Conservation (phyloP, 2,797 vertebrate genomes). For the Natrix natrix region DNA sequence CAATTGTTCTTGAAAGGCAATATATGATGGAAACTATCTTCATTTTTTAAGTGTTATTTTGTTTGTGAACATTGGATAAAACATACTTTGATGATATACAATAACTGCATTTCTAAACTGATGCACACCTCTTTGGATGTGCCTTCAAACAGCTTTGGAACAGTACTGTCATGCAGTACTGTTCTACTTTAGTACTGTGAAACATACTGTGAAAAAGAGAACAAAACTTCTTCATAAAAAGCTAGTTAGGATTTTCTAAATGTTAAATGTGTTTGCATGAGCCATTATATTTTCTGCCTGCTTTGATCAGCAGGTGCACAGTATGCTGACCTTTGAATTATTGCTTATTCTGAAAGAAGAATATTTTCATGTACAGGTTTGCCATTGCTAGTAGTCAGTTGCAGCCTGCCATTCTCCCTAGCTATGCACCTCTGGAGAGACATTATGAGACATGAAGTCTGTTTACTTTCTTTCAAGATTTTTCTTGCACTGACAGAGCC, state of each 20-base stretch:
- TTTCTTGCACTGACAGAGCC: constrained; percentile 45
- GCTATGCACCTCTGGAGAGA: constrained; percentile 44
- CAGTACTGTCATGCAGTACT: background rate
- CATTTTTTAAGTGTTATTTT: constrained; percentile 13
- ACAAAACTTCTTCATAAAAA: background rate
- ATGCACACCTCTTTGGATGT: background rate
- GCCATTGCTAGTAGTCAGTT: constrained; percentile 41
- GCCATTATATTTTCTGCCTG: constrained; percentile 19
- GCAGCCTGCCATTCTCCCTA: constrained; percentile 46
- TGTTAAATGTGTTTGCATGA: background rate
- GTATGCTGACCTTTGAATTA: constrained; percentile 28
- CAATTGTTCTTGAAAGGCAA: background rate
- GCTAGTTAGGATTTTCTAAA: constrained; percentile 21
- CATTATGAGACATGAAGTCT: constrained; percentile 41
- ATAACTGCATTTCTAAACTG: constrained; percentile 9
- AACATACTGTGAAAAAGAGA: background rate
- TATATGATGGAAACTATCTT: background rate
- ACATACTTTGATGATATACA: background rate
- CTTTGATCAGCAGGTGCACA: constrained; percentile 3
- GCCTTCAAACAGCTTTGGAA: background rate
- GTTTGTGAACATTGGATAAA: constrained; percentile 10
- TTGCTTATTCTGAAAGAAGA: constrained; percentile 17
- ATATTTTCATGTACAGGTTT: constrained; percentile 33
- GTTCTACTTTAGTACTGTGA: background rate
- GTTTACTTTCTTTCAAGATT: constrained; percentile 58